Percentiles rank a stretch among this genome's conserved stretches.
phyloP scores from a whole-genome alignment of 2,888 invertebrate genomes.

The Spilarctia lutea region DNA sequence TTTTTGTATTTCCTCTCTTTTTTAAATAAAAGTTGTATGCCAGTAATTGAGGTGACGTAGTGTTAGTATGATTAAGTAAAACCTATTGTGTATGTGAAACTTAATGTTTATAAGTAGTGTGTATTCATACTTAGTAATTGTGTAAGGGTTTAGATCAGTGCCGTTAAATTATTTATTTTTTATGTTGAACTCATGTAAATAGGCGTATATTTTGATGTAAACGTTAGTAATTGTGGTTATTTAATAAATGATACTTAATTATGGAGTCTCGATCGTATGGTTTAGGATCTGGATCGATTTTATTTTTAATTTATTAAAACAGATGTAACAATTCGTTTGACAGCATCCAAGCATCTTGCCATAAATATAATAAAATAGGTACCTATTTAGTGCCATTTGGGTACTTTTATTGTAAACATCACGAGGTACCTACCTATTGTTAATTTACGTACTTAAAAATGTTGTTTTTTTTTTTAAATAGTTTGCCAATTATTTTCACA shows the following conservation, averaged over 20 bases:
- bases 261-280: constrained; percentile 58
- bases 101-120: constrained; percentile 75
- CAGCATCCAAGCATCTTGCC: constrained; percentile 56
- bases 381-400: constrained; percentile 36
- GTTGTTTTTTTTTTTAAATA: constrained; percentile 55
- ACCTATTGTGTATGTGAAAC: constrained; percentile 74
- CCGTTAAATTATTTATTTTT: constrained; percentile 85
- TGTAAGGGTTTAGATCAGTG: constrained; percentile 79
- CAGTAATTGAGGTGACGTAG: constrained; percentile 79
- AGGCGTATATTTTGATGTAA: constrained; percentile 80
- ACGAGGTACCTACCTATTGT: constrained; percentile 45
- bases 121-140: constrained; percentile 76
- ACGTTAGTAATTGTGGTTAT: constrained; percentile 81
- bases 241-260: constrained; percentile 74
- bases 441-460: constrained; percentile 52
- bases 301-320: constrained; percentile 68
- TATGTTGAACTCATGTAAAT: constrained; percentile 85
- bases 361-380: constrained; percentile 52
- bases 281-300: constrained; percentile 76
- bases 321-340: constrained; percentile 43
- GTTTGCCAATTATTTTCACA: constrained; percentile 54
- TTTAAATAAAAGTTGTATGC: constrained; percentile 74
- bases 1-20: constrained; percentile 44
- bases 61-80: constrained; percentile 62
- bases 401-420: constrained; percentile 48